These are phyloP conservation scores for Chondrosia reniformis DNA, from an alignment of 37 sponge, comb jelly and placozoan species.

Conservation along the genomic window DNA sequence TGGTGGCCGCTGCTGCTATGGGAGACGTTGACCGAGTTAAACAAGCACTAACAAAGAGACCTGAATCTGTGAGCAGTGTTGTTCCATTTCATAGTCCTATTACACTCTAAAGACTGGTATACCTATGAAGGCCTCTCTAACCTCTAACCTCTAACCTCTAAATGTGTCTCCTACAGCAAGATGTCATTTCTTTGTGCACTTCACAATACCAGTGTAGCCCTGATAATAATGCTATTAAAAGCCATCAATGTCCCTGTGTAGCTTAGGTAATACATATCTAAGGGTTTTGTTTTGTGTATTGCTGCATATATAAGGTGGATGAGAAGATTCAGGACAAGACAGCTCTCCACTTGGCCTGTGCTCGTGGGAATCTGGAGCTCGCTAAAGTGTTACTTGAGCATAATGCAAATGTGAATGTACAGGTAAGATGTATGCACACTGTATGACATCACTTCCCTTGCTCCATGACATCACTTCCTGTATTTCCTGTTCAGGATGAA, in stretches of 20 bases:
- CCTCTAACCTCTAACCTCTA: too few relatives aligned
- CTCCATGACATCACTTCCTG: not conserved
- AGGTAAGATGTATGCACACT: slow-evolving; percentile 37
- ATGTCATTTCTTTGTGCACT: too few relatives aligned
- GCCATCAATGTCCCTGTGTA: too few relatives aligned
- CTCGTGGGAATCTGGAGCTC: slow-evolving; percentile 43
- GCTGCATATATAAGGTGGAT: slow-evolving; percentile 56
- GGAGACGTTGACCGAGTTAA: slow-evolving; percentile 39
- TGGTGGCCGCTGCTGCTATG: slow-evolving; percentile 69
- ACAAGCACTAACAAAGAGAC: slow-evolving; percentile 43
- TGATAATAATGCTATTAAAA: too few relatives aligned
- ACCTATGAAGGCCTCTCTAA: too few relatives aligned
- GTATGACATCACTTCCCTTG: not conserved
- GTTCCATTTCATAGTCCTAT: too few relatives aligned
- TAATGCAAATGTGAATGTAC: slow-evolving; percentile 62
- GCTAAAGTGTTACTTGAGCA: slow-evolving; percentile 59
- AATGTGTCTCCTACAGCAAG: too few relatives aligned
- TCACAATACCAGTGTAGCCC: too few relatives aligned
- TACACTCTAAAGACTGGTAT: too few relatives aligned
- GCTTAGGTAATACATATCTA: too few relatives aligned
- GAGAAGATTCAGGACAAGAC: slow-evolving; percentile 60
- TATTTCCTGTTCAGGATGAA: slow-evolving; percentile 44
- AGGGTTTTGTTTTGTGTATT: not conserved
- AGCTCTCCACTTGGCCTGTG: slow-evolving; percentile 81
- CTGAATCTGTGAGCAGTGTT: slow-evolving; percentile 43